Conservation (phyloP, 2,113 vertebrate species). For the Heloderma charlesbogerti region DNA sequence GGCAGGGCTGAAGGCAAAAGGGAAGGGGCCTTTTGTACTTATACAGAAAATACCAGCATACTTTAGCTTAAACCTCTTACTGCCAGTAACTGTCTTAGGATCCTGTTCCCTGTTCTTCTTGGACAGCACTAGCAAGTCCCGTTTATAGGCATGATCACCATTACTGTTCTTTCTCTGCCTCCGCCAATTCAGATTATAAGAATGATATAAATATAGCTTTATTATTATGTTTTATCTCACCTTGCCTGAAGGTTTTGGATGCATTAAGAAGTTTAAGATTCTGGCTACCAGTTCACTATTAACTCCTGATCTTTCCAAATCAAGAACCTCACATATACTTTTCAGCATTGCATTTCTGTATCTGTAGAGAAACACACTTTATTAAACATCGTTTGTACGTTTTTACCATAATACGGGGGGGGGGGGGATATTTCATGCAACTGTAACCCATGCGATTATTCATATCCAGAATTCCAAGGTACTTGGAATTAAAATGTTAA, state of each 20-base stretch:
- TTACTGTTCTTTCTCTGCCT: neutral
- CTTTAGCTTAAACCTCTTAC: no score
- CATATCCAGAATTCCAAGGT: neutral
- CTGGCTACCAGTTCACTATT: constrained; percentile 89
- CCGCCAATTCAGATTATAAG: neutral
- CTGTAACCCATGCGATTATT: neutral
- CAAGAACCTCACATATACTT: constrained; percentile 90
- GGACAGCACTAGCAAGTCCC: neutral
- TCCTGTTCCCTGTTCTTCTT: no score
- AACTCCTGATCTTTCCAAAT: constrained; percentile 93
- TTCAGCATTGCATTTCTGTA: constrained; percentile 86
- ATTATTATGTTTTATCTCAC: constrained; percentile 71
- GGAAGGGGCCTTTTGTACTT: no score
- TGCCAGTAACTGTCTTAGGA: no score
- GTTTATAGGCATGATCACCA: neutral
- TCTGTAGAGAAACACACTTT: constrained; percentile 47
- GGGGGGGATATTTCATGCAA: neutral
- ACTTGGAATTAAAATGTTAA: neutral
- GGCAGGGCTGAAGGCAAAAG: no score
- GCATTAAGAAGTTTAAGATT: constrained; percentile 90
- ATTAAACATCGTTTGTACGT: neutral
- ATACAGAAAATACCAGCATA: no score
- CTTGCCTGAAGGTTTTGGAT: constrained; percentile 93
- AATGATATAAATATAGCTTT: neutral
- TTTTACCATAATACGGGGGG: neutral